These are phyloP conservation scores for Laticauda colubrina DNA, from an alignment of 2,113 vertebrate genomes.

Conservation along the genomic window DNA sequence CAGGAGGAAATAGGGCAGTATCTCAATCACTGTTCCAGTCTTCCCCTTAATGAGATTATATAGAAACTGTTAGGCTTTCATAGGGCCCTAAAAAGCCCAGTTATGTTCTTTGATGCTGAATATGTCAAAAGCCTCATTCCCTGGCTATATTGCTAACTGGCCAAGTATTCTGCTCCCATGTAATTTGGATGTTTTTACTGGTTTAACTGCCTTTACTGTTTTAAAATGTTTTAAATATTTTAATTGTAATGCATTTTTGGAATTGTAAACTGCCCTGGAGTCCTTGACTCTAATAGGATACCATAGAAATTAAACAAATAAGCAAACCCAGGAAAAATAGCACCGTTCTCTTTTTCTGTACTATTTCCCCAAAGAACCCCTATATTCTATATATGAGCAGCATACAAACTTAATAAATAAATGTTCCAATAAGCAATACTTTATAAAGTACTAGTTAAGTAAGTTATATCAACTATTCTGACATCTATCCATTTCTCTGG, in stretches of 20 bases:
- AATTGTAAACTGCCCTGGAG: background rate
- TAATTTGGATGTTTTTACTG: background rate
- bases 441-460: background rate
- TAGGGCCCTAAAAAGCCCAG: background rate
- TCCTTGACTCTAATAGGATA: background rate
- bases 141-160: background rate
- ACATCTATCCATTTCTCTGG: background rate
- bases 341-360: background rate
- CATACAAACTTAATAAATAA: background rate
- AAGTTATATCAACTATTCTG: background rate
- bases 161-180: background rate
- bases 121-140: background rate
- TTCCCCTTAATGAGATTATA: background rate
- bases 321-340: background rate
- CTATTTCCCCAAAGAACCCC: background rate
- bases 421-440: background rate
- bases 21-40: background rate
- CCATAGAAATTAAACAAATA: no score
- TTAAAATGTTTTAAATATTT: background rate
- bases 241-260: background rate
- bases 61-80: background rate
- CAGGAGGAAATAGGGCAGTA: background rate
- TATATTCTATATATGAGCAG: background rate
- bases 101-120: background rate
- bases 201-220: background rate